Conservation (phyloP, 2,888 invertebrate genomes). For the Nemoura dubitans region DNA sequence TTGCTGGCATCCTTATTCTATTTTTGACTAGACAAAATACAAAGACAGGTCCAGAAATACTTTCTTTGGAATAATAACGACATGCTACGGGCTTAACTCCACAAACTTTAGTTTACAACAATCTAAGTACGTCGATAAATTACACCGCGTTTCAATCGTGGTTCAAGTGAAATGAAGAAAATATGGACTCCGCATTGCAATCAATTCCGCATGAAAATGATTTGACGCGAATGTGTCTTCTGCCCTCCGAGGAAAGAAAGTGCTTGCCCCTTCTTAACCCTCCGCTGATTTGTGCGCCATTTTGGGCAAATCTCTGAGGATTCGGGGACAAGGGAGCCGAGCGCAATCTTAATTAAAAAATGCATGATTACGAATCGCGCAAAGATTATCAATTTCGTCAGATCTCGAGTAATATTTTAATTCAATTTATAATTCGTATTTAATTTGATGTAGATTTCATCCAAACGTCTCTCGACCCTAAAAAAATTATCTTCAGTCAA, state of each 20-base stretch:
- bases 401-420: constrained; percentile 40
- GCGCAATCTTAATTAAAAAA: constrained; percentile 40
- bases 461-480: constrained; percentile 19
- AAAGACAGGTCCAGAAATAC: background rate
- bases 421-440: constrained; percentile 43
- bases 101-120: background rate
- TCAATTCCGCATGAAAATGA: constrained; percentile 31
- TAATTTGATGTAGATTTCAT: constrained; percentile 41
- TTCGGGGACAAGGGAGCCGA: background rate
- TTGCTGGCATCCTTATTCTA: background rate
- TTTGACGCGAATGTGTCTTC: background rate
- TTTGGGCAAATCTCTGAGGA: background rate
- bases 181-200: constrained; percentile 25
- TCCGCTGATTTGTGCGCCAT: background rate
- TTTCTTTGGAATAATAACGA: background rate
- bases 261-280: no score
- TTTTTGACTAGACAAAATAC: background rate
- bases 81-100: background rate
- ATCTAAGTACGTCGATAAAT: background rate
- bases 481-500: constrained; percentile 1
- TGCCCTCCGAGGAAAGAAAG: no score
- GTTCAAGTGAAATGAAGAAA: background rate
- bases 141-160: background rate
- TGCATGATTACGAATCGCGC: constrained; percentile 40
- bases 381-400: constrained; percentile 33